Percentiles rank a stretch among this genome's conserved stretches.
These are phyloP conservation scores for Heliconius charithonia DNA, from an alignment of 2,888 invertebrate species.

Conservation along the genomic window DNA sequence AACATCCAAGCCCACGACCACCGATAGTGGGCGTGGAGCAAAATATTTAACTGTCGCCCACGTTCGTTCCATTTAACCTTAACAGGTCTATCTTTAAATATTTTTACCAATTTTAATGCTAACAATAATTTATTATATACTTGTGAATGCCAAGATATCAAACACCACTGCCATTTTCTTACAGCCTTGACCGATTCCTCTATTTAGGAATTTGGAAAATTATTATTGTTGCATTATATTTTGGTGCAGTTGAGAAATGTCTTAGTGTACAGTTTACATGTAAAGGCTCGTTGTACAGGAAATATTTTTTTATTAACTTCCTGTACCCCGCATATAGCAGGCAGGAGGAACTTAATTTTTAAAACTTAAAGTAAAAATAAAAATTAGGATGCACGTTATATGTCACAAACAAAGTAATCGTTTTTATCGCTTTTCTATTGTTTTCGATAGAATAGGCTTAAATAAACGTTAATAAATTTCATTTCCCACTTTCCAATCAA, in stretches of 20 bases:
- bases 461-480: too few species aligned
- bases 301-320: too few species aligned
- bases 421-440: too few species aligned
- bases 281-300: neutral
- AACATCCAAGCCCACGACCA: slow-evolving; percentile 56
- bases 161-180: neutral
- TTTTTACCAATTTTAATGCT: slow-evolving; percentile 25
- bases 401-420: too few species aligned
- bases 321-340: too few species aligned
- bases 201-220: neutral
- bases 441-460: too few species aligned
- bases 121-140: slow-evolving; percentile 35
- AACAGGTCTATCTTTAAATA: slow-evolving; percentile 39
- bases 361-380: too few species aligned
- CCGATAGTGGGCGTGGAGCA: slow-evolving; percentile 63
- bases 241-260: neutral
- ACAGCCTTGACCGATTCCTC: slow-evolving; percentile 19
- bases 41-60: slow-evolving; percentile 67
- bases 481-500: too few species aligned
- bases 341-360: too few species aligned
- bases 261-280: neutral
- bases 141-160: slow-evolving; percentile 21
- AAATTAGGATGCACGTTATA: too few species aligned
- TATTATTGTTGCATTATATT: neutral
- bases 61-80: slow-evolving; percentile 68